Evolutionary conservation across 2,888 invertebrate genomes (phyloP), one percentile per base, ranked within the genome.

Genomic region (Cheilosia variabilis): DNA sequence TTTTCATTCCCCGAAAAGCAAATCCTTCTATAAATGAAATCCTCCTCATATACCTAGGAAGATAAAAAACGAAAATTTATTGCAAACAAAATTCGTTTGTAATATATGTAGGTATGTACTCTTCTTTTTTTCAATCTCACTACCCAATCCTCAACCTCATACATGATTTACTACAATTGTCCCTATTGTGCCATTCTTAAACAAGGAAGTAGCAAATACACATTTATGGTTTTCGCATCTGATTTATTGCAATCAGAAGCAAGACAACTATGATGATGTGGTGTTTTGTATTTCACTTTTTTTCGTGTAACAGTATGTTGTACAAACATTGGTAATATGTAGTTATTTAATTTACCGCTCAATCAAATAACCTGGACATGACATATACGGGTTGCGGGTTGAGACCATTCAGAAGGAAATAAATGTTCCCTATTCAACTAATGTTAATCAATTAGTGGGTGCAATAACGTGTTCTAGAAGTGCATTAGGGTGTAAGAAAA

Each of bases 211-310:
- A 82, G 71, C 77, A 84, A 84, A 75, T 63, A 79, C 79, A 84
- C 83, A 75, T 84, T 79, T 84, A 84, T 73, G 83, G 69, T 68
- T 65, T 84, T 84, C 73, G 63, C 73, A 75, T 73, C 79, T 84
- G 79, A 79, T 79, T 84, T 79, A 84, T 79, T 75, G 79, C 83
- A 79, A 84, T 84, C 83, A 84, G 79, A 65, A 65, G 73, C 58
- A 71, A 72, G 82, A 77, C 79, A 78, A 69, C 68, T 84, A 73
- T 79, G 73, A 55, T 69, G 68, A 78, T 79, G 55, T 78, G 77
- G 57, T 76, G 62, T 78, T 71, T 79, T 69, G 9, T 77, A 15
- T 45, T 75, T 53, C 5, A 47, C 22, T 52, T 71, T 22, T 22
- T 63, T 66, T 31, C 71, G 55, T 72, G 22, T 19, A 55, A 68